Evolutionary conservation across 2,113 vertebrate genomes (phyloP).

Genomic region (Xenopus tropicalis): UCB_Xtro_10.0 CM004448.2:136899001-136899500

Average conservation of each 20-base stretch:
- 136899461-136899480: slow-evolving; percentile 14
- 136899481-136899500: slow-evolving; percentile 15
- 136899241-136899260: background rate
- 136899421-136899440: slow-evolving; percentile 17
- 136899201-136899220: no score
- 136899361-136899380: slow-evolving; percentile 9
- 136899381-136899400: background rate
- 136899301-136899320: background rate
- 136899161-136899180: no score
- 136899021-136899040: no score
- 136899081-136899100: no score
- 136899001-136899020: no score
- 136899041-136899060: no score
- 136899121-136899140: no score
- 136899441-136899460: slow-evolving; percentile 17
- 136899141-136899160: no score
- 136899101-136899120: no score
- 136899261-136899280: background rate
- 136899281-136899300: background rate
- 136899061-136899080: no score
- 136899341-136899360: background rate
- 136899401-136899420: slow-evolving; percentile 1
- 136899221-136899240: background rate
- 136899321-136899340: background rate
- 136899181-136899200: no score